Evolutionary conservation across 2,113 vertebrate genomes (phyloP), one percentile per base, ranked within the genome.

Genomic region (Capreolus pygargus): DNA sequence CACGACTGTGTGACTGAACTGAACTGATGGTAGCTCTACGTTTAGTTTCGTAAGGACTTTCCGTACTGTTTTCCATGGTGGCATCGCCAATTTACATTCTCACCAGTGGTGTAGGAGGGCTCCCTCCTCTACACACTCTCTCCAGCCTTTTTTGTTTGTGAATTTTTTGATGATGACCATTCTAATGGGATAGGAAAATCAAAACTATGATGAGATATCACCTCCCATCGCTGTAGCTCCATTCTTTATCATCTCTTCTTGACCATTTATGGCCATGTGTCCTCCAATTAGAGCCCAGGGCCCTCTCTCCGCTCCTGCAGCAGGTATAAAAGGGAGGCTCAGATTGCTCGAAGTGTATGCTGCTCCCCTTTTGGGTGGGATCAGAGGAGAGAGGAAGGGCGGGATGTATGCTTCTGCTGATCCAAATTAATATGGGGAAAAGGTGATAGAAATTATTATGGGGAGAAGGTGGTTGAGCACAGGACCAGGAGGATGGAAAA

Each of bases 401-500:
- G 97, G 97, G 7, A 9, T 39, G 36, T 23, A 0, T 36, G 45
- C 43, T 82, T 6, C 17, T 90, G 95, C 91, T 93, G 97, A 95
- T 94, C 96, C 97, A 94, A 97, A 98, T 98, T 98, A 98, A 95
- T 87, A 94, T 97, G 96, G 93, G 91, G 97, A 98, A 96, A 98
- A 98, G 96, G 96, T 98, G 95, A 97, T 94, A 97, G 95, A 97
- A 98, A 98, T 98, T 98, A 98, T 97, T 96, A 96, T 97, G 97
- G 96, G 92, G 95, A 98, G 97, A 98, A 98, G 96, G 97, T 94
- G 27, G 97, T 97, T 98, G 97, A 98, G 98, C 97, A 90, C 95
- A 97, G 98, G 98, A 98, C 98, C 97, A 98, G 98, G 98, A 98
- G 97, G 98, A 98, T 98, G 96, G 97, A 98, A 98, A 98, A 98